phyloP scores from a whole-genome alignment of 2,113 vertebrate species.

The Micronycteris hirsuta region DNA sequence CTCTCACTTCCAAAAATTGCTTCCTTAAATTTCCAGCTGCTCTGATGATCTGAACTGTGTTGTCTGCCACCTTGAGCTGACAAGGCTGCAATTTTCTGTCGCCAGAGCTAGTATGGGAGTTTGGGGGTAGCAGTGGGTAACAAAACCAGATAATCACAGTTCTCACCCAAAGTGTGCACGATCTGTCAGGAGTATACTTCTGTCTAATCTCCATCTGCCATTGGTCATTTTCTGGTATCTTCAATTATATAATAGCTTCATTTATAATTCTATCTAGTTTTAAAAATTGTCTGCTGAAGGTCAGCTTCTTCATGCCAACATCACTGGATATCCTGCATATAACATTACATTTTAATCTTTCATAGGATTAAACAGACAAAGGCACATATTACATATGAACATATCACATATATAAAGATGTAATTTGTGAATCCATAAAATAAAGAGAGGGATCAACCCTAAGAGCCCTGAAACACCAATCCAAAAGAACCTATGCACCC shows the following conservation, averaged over 20 bases:
- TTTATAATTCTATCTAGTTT: neutral
- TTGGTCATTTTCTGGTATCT: neutral
- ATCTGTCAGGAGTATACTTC: neutral
- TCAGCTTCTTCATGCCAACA: neutral
- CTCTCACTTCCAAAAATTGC: neutral
- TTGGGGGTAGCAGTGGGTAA: neutral
- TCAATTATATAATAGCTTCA: neutral
- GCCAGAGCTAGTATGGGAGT: neutral
- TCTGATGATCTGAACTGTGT: conserved; percentile 15
- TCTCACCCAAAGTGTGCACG: neutral
- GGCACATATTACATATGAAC: neutral
- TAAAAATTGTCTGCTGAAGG: neutral
- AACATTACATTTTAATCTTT: neutral
- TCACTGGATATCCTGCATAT: neutral
- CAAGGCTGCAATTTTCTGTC: neutral
- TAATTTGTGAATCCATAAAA: neutral
- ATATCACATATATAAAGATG: neutral
- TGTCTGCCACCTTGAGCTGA: neutral
- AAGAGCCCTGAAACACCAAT: no score
- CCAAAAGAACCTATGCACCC: no score
- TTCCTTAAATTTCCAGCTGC: neutral
- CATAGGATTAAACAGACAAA: neutral
- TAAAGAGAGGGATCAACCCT: neutral
- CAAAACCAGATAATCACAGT: neutral
- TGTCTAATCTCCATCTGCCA: neutral